Evolutionary conservation across 53 echinoderm and acorn worm genomes (phyloP), one percentile per base, ranked within the genome.

Genomic region (Crossaster papposus): DNA sequence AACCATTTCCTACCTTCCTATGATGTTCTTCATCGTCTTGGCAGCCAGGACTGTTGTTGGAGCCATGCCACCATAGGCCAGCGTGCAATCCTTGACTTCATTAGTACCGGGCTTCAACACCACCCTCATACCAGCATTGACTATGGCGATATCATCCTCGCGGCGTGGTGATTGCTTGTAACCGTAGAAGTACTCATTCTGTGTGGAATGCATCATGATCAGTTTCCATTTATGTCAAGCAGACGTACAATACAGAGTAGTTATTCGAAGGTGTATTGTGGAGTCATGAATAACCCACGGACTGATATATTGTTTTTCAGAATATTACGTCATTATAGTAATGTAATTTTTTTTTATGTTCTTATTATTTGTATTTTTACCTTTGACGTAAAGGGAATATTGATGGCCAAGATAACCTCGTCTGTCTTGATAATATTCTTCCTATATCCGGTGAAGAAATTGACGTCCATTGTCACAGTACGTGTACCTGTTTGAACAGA

Each of bases 1-100:
- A 50, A 30, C 30, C 22, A 33, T 2, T 30, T 51, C 90, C 65
- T 80, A 96, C 96, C 92, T 96, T 90, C 94, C 94, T 22, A 32
- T 76, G 26, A 96, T 54, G 30, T 54, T 72, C 10, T 82, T 79
- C 92, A 93, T 90, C 5, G 96, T 95, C 58, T 95, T 88, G n/a
- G 38, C 55, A 14, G 96, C 96, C 54, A 96, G 71, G 36, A 93
- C 90, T 14, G 96, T 92, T 2, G 94, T 96, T 22, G 93, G 85
- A 20, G 96, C 95, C 96, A 96, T 95, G 10, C 96, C 96, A n/a
- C 96, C 96, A 35, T 79, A 95, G 11, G 92, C 90, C 35, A 96
- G 38, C 8, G 83, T 80, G 23, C 91, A 58, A 51, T 93, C 92
- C 63, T 83, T 36, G 35, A 96, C 80, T 12, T 86, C 36, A 65